phyloP scores from a whole-genome alignment of 2,113 vertebrate species.

The Sciurus niger region DNA sequence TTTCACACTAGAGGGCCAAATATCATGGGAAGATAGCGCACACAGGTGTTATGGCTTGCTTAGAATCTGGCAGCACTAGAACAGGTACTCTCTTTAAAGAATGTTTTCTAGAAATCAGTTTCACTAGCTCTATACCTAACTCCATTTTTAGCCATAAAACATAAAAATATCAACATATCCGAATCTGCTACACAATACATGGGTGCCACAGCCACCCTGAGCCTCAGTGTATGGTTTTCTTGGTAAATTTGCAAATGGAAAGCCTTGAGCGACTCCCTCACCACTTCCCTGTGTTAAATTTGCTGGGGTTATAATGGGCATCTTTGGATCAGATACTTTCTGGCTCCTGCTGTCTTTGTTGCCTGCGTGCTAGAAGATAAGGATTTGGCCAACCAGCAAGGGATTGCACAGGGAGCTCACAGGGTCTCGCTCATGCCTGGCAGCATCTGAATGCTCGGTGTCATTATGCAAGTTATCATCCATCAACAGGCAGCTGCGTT shows the following conservation, averaged over 20 bases:
- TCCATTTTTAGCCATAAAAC: background rate
- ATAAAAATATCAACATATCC: background rate
- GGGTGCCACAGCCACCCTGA: rapidly evolving
- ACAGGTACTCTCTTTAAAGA: background rate
- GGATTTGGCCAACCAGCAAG: conserved; percentile 12
- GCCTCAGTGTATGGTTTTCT: background rate
- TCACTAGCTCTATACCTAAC: background rate
- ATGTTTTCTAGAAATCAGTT: background rate
- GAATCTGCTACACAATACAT: rapidly evolving
- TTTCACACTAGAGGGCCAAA: background rate
- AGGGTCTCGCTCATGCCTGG: background rate
- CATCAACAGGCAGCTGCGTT: conserved; percentile 65
- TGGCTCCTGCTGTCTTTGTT: conserved; percentile 26
- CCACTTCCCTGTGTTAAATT: background rate
- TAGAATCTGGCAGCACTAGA: background rate
- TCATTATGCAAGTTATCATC: background rate
- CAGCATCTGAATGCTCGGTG: background rate
- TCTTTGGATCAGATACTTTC: conserved; percentile 50
- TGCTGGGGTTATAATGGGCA: background rate
- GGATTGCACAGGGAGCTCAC: background rate
- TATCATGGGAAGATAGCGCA: background rate
- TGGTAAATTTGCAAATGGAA: background rate
- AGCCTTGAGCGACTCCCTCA: rapidly evolving
- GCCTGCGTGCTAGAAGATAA: conserved; percentile 60
- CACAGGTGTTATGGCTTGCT: background rate